Conservation (phyloP, 2,113 vertebrate genomes). For the Rhynchomys soricoides region DNA sequence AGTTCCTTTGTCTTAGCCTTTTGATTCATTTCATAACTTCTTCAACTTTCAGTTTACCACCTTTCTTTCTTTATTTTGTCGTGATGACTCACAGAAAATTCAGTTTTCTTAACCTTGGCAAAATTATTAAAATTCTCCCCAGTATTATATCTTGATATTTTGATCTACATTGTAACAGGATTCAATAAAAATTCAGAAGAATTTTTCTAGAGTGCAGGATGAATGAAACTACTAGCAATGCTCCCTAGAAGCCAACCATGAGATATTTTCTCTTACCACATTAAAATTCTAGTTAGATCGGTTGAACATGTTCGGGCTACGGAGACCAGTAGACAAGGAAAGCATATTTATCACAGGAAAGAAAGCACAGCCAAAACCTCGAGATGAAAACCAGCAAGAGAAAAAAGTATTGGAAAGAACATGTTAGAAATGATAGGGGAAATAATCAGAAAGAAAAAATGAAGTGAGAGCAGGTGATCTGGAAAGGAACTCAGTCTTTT, state of each 20-base stretch:
- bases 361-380: background rate
- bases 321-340: background rate
- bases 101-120: background rate
- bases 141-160: slow-evolving; percentile 3
- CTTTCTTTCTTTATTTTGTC: background rate
- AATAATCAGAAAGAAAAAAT: background rate
- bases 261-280: background rate
- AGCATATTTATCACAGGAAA: background rate
- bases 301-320: slow-evolving; percentile 9
- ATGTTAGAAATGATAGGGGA: background rate
- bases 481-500: slow-evolving; percentile 22
- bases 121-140: background rate
- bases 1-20: background rate
- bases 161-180: slow-evolving; percentile 34
- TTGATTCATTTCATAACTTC: background rate
- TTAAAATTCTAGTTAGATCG: slow-evolving; percentile 46
- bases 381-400: background rate
- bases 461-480: background rate
- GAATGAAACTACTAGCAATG: slow-evolving; percentile 40
- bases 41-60: background rate
- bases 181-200: background rate
- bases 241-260: slow-evolving; percentile 16
- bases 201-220: background rate
- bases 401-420: background rate
- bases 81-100: background rate